Evolutionary conservation across 2,113 vertebrate species (phyloP).

Genomic region (Psilopsiagon aymara): DNA sequence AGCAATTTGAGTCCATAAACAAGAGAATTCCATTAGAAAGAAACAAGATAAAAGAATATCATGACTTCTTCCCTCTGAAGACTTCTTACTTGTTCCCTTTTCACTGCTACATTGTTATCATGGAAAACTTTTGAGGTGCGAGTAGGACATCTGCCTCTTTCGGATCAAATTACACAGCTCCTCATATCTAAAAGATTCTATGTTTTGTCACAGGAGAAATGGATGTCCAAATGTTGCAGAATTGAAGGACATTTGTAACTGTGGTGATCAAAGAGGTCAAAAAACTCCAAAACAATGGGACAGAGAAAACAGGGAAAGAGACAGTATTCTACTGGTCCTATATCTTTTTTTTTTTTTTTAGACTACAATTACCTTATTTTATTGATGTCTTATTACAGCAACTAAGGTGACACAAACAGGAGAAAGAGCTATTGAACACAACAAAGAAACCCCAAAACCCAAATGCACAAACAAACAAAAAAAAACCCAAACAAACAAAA

Average conservation of each 20-base stretch:
- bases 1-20: not conserved
- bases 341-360: not conserved
- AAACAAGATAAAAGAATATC: not conserved
- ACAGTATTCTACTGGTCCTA: not conserved
- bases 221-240: not conserved
- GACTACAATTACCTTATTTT: not conserved
- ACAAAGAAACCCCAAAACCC: not conserved
- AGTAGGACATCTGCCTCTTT: not conserved
- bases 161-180: not conserved
- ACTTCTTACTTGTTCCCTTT: not conserved
- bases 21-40: not conserved
- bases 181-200: not conserved
- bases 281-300: fast-evolving
- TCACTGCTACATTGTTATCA: not conserved
- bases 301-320: not conserved
- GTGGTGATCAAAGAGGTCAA: not conserved
- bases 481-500: not conserved
- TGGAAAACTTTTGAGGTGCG: not conserved
- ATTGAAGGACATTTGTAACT: not conserved
- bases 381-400: not conserved
- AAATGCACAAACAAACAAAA: not conserved
- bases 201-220: not conserved
- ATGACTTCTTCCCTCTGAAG: not conserved
- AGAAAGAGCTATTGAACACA: not conserved
- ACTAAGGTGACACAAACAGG: not conserved